Conservation (phyloP, 2,888 invertebrate species). For the Brachylomia viminalis region DNA sequence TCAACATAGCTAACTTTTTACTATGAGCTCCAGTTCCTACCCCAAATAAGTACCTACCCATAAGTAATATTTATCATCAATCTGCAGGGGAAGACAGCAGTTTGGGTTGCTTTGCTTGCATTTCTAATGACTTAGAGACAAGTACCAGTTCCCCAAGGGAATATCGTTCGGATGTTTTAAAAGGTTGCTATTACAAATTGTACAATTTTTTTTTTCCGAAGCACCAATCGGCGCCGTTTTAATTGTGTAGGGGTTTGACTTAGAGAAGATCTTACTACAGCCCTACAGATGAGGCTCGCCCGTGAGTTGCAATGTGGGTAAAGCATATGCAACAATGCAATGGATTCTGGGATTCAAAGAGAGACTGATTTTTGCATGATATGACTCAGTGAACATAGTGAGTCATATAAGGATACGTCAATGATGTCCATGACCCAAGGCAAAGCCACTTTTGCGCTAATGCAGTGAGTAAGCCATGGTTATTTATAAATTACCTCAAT, state of each 20-base stretch:
- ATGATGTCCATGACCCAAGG: slow-evolving; percentile 50
- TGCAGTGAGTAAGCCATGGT: slow-evolving; percentile 47
- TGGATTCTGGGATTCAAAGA: neutral
- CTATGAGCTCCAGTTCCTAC: neutral
- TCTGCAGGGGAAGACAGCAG: neutral
- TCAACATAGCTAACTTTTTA: neutral
- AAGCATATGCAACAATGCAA: neutral
- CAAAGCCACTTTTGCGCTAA: slow-evolving; percentile 43
- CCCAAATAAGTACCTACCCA: neutral
- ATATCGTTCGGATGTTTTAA: neutral
- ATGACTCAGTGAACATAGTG: slow-evolving; percentile 43
- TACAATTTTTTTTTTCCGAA: too few species aligned
- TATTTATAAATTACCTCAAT: slow-evolving; percentile 32
- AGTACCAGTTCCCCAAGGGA: neutral
- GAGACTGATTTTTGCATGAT: slow-evolving; percentile 22
- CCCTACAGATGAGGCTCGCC: neutral
- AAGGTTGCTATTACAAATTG: too few species aligned
- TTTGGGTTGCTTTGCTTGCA: neutral
- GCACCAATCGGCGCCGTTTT: neutral
- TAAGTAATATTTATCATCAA: neutral
- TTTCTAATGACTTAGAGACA: too few species aligned
- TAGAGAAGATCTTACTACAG: neutral
- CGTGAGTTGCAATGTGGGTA: neutral
- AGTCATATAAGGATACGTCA: slow-evolving; percentile 44
- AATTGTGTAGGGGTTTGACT: neutral